Evolutionary conservation across 1,140 invertebrate genomes (phyloP).

Genomic region (Carposina sasakii): DNA sequence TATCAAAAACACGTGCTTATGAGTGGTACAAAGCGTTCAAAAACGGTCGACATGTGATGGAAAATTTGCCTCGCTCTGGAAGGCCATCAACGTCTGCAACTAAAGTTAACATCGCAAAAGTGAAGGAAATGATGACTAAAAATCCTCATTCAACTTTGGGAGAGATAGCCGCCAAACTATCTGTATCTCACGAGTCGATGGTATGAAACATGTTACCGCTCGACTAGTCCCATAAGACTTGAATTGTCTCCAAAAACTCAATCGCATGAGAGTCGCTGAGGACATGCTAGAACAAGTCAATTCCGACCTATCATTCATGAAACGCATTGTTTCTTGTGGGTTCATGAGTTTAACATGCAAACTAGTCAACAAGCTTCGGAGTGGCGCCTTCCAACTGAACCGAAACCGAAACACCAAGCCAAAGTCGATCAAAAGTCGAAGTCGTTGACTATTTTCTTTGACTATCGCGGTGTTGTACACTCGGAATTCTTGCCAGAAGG

Average conservation of each 20-base stretch:
- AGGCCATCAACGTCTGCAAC: slow-evolving; percentile 32
- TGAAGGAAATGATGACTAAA: slow-evolving; percentile 25
- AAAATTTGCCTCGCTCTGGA: no score
- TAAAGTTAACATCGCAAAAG: slow-evolving; percentile 28
- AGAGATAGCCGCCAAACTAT: slow-evolving; percentile 6
- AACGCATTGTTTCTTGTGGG: slow-evolving; percentile 13
- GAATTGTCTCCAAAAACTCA: slow-evolving; percentile 14
- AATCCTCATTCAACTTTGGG: slow-evolving; percentile 10
- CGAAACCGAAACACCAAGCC: slow-evolving; percentile 5
- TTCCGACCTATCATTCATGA: no score
- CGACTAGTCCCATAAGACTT: background rate
- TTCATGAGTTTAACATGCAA: slow-evolving; percentile 13
- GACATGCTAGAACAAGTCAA: slow-evolving; percentile 24
- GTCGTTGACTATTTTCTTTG: slow-evolving; percentile 6
- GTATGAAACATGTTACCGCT: background rate
- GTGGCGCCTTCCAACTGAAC: background rate
- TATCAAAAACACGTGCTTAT: slow-evolving; percentile 20
- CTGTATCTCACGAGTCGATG: slow-evolving; percentile 5
- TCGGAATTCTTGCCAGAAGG: slow-evolving; percentile 11
- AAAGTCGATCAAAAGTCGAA: slow-evolving; percentile 13
- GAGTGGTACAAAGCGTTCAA: slow-evolving; percentile 33
- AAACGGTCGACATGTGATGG: slow-evolving; percentile 27
- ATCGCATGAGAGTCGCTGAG: slow-evolving; percentile 23
- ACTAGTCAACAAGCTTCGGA: background rate
- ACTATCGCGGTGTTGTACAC: slow-evolving; percentile 8